A percentile compares a stretch with the other conserved stretches of the same genome.
phyloP scores from a whole-genome alignment of 2,797 vertebrate genomes.

The Chromis chromis region DNA sequence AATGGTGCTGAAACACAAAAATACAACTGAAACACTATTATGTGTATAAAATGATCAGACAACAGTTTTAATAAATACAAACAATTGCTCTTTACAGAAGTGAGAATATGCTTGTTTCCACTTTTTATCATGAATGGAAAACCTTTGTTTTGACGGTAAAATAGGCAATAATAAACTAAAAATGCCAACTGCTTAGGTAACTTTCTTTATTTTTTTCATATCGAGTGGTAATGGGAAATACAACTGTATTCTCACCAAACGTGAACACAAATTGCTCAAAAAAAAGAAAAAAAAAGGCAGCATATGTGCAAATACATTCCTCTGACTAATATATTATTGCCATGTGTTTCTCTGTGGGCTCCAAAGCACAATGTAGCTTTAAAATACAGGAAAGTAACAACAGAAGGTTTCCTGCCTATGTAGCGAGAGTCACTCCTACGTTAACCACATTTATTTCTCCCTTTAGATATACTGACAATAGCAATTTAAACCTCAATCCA shows the following conservation, averaged over 20 bases:
- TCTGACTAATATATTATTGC: conserved; percentile 20
- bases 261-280: conserved; percentile 23
- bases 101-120: neutral
- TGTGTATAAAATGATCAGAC: too few relatives aligned
- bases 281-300: conserved; percentile 14
- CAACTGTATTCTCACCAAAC: neutral
- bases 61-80: neutral
- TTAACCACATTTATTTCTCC: conserved; percentile 28
- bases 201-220: neutral
- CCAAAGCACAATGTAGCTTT: conserved; percentile 13
- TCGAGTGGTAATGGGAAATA: neutral
- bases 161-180: neutral
- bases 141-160: neutral
- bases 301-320: conserved; percentile 28
- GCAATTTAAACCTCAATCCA: conserved; percentile 28
- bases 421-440: conserved; percentile 3
- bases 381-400: conserved; percentile 16
- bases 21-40: too few relatives aligned
- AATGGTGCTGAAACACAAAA: too few relatives aligned
- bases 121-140: neutral
- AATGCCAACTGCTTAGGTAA: neutral
- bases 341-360: conserved; percentile 20
- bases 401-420: conserved; percentile 6
- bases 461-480: conserved; percentile 35
- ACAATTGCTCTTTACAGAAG: conserved; percentile 1